Percentiles rank a stretch among this genome's conserved stretches.
These are phyloP conservation scores for Vidua chalybeata DNA, from an alignment of 2,113 vertebrate species.

Conservation along the genomic window DNA sequence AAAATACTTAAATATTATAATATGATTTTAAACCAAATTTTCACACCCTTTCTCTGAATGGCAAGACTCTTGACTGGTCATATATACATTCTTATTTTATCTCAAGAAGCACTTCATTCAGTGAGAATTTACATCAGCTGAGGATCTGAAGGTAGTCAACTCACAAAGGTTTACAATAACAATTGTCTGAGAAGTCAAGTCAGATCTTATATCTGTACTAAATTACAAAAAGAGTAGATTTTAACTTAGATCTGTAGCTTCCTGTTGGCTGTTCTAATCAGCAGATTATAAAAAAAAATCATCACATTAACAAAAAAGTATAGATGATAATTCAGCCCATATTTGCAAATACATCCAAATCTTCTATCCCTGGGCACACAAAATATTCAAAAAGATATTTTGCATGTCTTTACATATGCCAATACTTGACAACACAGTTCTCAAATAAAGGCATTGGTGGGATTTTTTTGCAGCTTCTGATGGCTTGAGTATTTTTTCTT, in stretches of 20 bases:
- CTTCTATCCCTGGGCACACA: accelerated
- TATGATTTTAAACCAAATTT: background rate
- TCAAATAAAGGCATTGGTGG: background rate
- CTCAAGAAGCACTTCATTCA: background rate
- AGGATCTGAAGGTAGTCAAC: background rate
- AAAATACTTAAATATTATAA: background rate
- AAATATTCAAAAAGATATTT: background rate
- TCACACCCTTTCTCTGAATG: background rate
- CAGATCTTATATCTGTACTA: background rate
- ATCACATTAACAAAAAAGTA: background rate
- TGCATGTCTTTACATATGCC: background rate
- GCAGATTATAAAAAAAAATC: background rate
- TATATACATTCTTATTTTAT: background rate
- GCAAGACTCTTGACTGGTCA: background rate
- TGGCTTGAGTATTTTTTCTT: background rate
- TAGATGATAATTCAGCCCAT: background rate
- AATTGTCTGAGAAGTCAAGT: background rate
- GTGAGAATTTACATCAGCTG: background rate
- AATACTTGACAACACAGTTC: background rate
- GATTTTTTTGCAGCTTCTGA: background rate
- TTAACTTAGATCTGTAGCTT: background rate
- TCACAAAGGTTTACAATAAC: background rate
- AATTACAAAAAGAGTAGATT: background rate
- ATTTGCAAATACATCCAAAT: background rate
- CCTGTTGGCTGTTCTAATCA: background rate